These are phyloP conservation scores for Speoplatyrhinus poulsoni DNA, from an alignment of 2,113 vertebrate species.

Conservation along the genomic window DNA sequence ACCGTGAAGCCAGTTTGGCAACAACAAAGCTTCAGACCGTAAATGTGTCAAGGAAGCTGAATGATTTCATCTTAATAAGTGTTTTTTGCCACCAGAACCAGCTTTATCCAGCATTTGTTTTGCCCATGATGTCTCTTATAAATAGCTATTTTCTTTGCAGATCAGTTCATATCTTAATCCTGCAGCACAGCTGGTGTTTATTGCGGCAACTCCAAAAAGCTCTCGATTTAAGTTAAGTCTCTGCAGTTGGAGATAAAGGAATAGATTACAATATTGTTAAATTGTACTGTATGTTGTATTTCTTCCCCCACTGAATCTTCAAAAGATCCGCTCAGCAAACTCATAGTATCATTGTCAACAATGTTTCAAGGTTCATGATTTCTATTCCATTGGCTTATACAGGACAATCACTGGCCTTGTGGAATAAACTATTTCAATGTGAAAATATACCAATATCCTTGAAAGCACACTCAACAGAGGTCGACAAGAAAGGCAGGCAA, in stretches of 20 bases:
- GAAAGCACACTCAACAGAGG: no score
- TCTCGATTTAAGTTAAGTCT: neutral
- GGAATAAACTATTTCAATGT: no score
- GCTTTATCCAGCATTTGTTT: constrained; percentile 23
- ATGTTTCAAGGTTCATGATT: no score
- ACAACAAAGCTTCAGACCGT: neutral
- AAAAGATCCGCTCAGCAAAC: neutral
- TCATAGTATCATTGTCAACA: neutral
- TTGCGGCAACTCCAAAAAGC: constrained; percentile 11
- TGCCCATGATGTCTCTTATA: constrained; percentile 11
- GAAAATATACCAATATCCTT: no score
- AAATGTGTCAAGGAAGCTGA: neutral
- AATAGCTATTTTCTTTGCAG: constrained; percentile 10
- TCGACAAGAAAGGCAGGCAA: neutral
- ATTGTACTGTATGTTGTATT: neutral
- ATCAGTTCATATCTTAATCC: constrained; percentile 26
- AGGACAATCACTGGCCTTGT: no score
- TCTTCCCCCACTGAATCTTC: neutral
- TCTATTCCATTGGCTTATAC: no score
- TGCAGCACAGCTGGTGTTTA: constrained; percentile 35
- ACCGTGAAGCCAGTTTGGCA: no score
- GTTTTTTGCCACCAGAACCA: constrained; percentile 14
- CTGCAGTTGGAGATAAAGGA: neutral
- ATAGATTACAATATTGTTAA: neutral
- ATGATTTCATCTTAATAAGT: constrained; percentile 32